A percentile compares a stretch with the other conserved stretches of the same genome.
phyloP scores from a whole-genome alignment of 2,797 vertebrate species.

The Karalla daura region DNA sequence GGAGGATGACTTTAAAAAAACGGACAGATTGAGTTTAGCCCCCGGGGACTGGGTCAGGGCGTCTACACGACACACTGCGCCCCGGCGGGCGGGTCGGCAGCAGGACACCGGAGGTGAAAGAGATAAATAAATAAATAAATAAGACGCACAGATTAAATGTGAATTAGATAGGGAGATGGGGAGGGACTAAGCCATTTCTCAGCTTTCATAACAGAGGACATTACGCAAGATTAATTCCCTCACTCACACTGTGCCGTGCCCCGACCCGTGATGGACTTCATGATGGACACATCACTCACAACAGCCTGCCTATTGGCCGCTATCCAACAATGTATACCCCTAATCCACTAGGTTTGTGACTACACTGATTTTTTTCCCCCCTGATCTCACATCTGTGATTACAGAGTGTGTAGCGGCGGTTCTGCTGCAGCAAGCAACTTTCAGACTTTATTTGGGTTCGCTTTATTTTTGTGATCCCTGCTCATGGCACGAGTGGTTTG shows the following conservation, averaged over 20 bases:
- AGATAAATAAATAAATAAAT: no score
- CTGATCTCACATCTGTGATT: background rate
- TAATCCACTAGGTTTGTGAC: background rate
- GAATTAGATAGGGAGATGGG: constrained; percentile 2
- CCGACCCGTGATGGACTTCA: background rate
- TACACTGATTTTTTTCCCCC: background rate
- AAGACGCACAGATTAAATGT: constrained; percentile 8
- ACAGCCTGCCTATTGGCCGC: background rate
- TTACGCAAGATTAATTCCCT: constrained; percentile 24
- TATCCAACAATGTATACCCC: background rate
- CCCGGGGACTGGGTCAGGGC: constrained; percentile 17
- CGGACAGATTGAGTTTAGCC: constrained; percentile 1
- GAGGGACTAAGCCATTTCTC: constrained; percentile 9
- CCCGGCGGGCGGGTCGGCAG: background rate
- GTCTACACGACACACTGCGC: background rate
- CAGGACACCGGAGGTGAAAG: background rate
- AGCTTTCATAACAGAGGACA: constrained; percentile 29
- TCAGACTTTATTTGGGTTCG: background rate
- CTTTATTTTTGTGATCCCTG: background rate
- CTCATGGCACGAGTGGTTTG: no score
- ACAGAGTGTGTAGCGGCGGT: background rate
- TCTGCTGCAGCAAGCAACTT: background rate
- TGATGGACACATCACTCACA: constrained; percentile 11
- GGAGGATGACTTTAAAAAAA: constrained; percentile 1
- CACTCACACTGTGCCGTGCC: background rate